Evolutionary conservation across 2,113 vertebrate genomes (phyloP), one percentile per base, ranked within the genome.

Genomic region (Equus przewalskii): DNA sequence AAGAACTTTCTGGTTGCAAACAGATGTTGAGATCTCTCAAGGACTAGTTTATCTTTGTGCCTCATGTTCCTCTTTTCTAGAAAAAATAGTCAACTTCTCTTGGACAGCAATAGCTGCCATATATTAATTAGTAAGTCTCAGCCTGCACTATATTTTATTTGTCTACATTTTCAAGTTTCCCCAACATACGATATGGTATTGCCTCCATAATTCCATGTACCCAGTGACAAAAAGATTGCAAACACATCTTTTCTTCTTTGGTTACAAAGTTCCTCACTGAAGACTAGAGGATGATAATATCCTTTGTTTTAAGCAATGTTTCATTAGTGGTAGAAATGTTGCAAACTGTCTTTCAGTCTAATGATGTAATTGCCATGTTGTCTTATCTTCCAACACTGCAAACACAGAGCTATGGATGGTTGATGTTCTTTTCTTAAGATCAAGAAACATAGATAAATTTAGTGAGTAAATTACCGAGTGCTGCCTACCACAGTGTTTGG

Each of bases 1-100:
- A 93, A 83, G 76, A 90, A 67, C 4, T 83, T 84, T 69, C 76
- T 56, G 30, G 49, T 54, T 88, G 64, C 44, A 84, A 93, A 81
- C 1, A 1, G n/a, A 76, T 82, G n/a, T 9, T 92, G 81, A 78
- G 3, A 60, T 56, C 89, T 79, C 33, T 14, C 9, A 44, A 96
- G 64, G 9, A 54, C 22, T 21, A 90, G 30, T 3, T 91, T 73
- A 75, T 72, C 26, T 87, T 95, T 95, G 44, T 70, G 10, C 14
- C 1, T 87, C 54, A 60, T 65, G 22, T 5, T 79, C 28, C 28
- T 91, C 33, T 82, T 81, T 33, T 44, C 33, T 82, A 28, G n/a
- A 78, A 81, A 83, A 33, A 51, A 30, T 5, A 76, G 33, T n/a
- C n/a, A 78, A 26, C 4, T 67, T 78, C 46, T 14, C 26, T 58